A percentile compares a stretch with the other conserved stretches of the same genome.
phyloP scores from a whole-genome alignment of 1,140 invertebrate species.

The Cryptotermes secundus region DNA sequence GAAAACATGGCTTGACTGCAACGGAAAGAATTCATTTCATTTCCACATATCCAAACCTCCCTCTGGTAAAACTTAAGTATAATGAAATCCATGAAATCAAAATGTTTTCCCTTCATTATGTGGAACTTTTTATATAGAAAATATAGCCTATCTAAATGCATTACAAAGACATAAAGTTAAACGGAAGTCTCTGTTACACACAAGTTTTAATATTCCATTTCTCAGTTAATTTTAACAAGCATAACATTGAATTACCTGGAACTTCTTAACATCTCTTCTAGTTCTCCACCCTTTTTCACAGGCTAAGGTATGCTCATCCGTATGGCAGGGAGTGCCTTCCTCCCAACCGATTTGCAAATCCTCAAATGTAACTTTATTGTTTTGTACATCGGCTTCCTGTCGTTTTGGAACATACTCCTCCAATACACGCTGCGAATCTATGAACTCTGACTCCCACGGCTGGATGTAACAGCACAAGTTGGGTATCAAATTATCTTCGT shows the following conservation, averaged over 20 bases:
- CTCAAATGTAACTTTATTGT: conserved; percentile 95
- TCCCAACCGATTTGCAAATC: conserved; percentile 99
- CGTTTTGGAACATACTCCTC: conserved; percentile 98
- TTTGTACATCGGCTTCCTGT: conserved; percentile 98
- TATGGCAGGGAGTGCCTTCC: conserved; percentile 97
- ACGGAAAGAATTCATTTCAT: too few species aligned
- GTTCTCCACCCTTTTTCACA: conserved; percentile 99
- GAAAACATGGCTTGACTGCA: too few species aligned
- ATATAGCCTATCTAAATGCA: background rate
- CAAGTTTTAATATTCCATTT: background rate
- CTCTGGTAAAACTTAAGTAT: too few species aligned
- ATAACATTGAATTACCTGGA: conserved; percentile 70
- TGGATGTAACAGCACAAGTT: conserved; percentile 99
- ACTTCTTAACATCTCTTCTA: conserved; percentile 98
- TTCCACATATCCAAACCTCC: too few species aligned
- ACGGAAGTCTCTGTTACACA: background rate
- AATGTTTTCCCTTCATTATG: background rate
- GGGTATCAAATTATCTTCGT: conserved; percentile 99
- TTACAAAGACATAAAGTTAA: background rate
- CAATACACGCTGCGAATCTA: conserved; percentile 99
- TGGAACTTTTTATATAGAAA: background rate
- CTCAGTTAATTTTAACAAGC: background rate
- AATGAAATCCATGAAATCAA: too few species aligned
- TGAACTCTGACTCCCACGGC: conserved; percentile 99
- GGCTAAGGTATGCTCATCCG: conserved; percentile 96